phyloP scores from a whole-genome alignment of 2,113 vertebrate genomes.

The Rhabdomys dilectus region DNA sequence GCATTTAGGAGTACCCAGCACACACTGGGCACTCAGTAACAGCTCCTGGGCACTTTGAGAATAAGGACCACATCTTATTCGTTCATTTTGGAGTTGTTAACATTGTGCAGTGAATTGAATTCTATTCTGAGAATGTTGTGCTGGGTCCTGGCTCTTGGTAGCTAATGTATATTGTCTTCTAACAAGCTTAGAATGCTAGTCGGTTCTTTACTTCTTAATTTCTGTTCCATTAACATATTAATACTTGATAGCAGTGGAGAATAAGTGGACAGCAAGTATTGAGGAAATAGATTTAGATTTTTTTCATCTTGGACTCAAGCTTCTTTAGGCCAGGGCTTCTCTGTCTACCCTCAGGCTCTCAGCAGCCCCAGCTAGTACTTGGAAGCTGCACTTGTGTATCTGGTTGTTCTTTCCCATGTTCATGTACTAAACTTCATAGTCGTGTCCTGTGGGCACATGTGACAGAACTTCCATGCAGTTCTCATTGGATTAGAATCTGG shows the following conservation, averaged over 20 bases:
- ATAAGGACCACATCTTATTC: neutral
- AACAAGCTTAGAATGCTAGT: neutral
- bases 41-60: neutral
- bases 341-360: slow-evolving; percentile 18
- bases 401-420: neutral
- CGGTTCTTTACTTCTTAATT: slow-evolving; percentile 11
- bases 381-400: slow-evolving; percentile 17
- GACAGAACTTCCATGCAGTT: neutral
- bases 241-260: neutral
- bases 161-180: neutral
- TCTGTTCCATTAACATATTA: slow-evolving; percentile 36
- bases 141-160: neutral
- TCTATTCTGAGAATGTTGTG: slow-evolving; percentile 11
- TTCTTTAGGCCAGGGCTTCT: slow-evolving; percentile 18
- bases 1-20: neutral
- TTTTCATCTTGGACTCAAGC: neutral
- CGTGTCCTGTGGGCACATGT: neutral
- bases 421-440: neutral
- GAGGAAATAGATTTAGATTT: slow-evolving; percentile 20
- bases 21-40: neutral
- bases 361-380: neutral
- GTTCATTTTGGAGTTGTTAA: slow-evolving; percentile 19
- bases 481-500: neutral
- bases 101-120: slow-evolving; percentile 30
- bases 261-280: neutral